phyloP scores from a whole-genome alignment of 2,888 invertebrate species.

The Cosmopolites sordidus region DNA sequence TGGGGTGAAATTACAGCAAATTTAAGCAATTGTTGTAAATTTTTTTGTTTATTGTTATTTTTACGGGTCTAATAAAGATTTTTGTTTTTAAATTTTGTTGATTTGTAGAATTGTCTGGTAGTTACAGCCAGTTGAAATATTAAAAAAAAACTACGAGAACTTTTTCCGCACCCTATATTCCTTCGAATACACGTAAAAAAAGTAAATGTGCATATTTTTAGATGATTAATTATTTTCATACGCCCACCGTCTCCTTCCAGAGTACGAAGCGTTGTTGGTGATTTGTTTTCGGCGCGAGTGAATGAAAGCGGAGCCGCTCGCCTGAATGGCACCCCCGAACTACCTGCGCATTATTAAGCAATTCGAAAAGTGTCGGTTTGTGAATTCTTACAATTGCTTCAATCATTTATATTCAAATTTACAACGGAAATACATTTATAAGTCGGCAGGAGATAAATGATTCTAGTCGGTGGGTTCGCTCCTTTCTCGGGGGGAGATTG shows the following conservation, averaged over 20 bases:
- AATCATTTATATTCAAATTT: constrained; percentile 30
- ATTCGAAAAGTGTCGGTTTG: constrained; percentile 28
- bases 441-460: constrained; percentile 29
- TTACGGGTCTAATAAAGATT: too few species aligned
- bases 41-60: too few species aligned
- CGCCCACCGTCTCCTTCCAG: constrained; percentile 30
- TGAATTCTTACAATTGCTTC: constrained; percentile 30
- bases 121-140: too few species aligned
- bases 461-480: constrained; percentile 7
- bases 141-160: too few species aligned
- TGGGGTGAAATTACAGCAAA: too few species aligned
- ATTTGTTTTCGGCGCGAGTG: constrained; percentile 38
- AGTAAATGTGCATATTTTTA: too few species aligned
- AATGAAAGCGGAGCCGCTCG: constrained; percentile 28
- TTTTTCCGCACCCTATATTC: too few species aligned
- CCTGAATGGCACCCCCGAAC: constrained; percentile 14
- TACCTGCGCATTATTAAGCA: constrained; percentile 28
- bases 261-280: constrained; percentile 40
- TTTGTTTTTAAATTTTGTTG: too few species aligned
- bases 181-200: too few species aligned
- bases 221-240: constrained; percentile 38
- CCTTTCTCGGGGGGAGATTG: neutral
- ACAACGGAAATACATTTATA: constrained; percentile 30
- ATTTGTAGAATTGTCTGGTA: too few species aligned
- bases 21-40: too few species aligned